Evolutionary conservation across 2,797 vertebrate species (phyloP), one percentile per base, ranked within the genome.

Genomic region (Pseudomugil tenellus): DNA sequence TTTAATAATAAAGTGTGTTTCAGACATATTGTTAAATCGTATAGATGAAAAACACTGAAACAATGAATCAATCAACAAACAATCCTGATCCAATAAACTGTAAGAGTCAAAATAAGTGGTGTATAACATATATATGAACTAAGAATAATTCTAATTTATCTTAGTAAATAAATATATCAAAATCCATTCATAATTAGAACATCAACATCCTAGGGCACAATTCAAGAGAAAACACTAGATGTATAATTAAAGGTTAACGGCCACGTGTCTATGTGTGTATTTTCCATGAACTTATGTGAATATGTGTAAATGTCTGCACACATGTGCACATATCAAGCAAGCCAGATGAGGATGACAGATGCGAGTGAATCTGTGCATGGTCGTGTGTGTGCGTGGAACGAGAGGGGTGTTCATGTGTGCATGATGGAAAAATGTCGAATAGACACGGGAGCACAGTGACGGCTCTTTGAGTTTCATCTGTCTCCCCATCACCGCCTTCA

Each of bases 401-500:
- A n/a, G 28, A 46, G 60, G 46, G 12, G 26, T 46, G 43, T 35
- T 76, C 9, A 46, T 72, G 85, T 85, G 89, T 75, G 86, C 83
- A 87, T 88, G 87, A 91, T 91, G 80, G 88, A 90, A 85, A 83
- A 89, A 90, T 80, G 90, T 92, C 76, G 76, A 92, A 85, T 77
- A 91, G 92, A 92, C 83, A 84, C 74, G 86, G 79, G 86, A 87
- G 78, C 84, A 81, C 83, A 92, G 94, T 92, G 91, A 95, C 92
- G 93, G 94, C 93, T 95, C 94, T 95, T 96, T 94, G 94, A 96
- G 95, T 96, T 95, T 96, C 96, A 95, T 96, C 95, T 94, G 73
- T 89, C 89, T 86, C 71, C 79, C 80, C 87, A 83, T 87, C 88
- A 84, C 85, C 85, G 79, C 74, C 78, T 87, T 83, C 84, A 76